phyloP scores from a whole-genome alignment of 2,888 invertebrate genomes.

The Zelleria hepariella region DNA sequence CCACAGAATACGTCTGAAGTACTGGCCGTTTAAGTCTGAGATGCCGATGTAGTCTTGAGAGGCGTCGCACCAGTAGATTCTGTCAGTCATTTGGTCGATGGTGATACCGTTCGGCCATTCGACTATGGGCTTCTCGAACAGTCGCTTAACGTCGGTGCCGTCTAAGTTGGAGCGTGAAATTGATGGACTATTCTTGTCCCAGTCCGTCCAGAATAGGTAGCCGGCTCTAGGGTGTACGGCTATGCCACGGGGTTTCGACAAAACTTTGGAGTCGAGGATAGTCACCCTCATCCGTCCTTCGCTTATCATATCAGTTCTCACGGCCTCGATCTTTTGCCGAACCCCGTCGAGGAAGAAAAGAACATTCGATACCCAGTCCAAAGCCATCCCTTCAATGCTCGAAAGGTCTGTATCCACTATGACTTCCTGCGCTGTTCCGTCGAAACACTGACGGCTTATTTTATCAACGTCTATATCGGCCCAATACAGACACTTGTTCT shows the following conservation, averaged over 20 bases:
- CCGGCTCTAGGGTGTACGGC: constrained; percentile 87
- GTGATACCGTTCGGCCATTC: constrained; percentile 92
- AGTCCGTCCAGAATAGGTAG: constrained; percentile 89
- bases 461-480: constrained; percentile 86
- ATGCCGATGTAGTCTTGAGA: constrained; percentile 85
- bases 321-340: constrained; percentile 84
- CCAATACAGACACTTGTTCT: constrained; percentile 89
- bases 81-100: constrained; percentile 84
- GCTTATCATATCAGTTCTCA: constrained; percentile 74
- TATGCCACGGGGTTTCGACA: constrained; percentile 84
- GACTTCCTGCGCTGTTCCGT: constrained; percentile 75
- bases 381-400: constrained; percentile 90
- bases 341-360: constrained; percentile 91
- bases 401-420: constrained; percentile 81
- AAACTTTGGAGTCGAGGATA: constrained; percentile 75
- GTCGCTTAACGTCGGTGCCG: constrained; percentile 76
- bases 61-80: constrained; percentile 92
- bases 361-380: constrained; percentile 90
- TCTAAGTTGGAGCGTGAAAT: constrained; percentile 86
- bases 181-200: constrained; percentile 83
- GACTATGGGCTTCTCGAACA: constrained; percentile 77
- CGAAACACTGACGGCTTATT: constrained; percentile 84
- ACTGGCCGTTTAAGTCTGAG: constrained; percentile 78
- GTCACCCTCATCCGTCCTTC: constrained; percentile 82
- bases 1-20: constrained; percentile 76